Conservation (phyloP, 2,797 vertebrate species). For the Rallus crepitans region DNA sequence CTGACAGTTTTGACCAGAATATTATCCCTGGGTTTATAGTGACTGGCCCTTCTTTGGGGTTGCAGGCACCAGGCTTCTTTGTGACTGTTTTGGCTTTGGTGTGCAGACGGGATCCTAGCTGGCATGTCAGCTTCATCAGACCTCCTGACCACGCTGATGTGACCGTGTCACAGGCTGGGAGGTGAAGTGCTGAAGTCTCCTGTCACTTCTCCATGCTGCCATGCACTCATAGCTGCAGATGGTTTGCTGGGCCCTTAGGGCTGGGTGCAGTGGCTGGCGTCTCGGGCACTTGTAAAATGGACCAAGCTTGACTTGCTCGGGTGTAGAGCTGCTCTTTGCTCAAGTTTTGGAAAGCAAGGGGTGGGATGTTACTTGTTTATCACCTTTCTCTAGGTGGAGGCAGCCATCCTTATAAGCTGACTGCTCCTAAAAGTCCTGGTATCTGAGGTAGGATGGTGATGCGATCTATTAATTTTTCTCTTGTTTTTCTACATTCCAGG, state of each 20-base stretch:
- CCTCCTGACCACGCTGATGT: neutral
- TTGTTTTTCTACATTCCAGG: constrained; percentile 77
- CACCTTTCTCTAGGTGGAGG: neutral
- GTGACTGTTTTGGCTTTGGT: neutral
- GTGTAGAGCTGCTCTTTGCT: neutral
- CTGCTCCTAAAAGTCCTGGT: neutral
- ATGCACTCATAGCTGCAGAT: rapidly evolving
- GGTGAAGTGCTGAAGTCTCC: neutral
- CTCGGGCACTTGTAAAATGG: neutral
- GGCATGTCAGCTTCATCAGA: neutral
- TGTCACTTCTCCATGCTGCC: rapidly evolving
- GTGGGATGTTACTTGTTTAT: neutral
- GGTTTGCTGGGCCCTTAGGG: rapidly evolving
- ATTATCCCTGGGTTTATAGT: neutral
- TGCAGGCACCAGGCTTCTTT: neutral
- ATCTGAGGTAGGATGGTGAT: neutral
- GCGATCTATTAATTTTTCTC: constrained; percentile 40
- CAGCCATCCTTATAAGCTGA: neutral
- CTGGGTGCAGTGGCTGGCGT: neutral
- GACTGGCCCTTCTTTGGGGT: neutral
- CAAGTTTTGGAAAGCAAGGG: neutral
- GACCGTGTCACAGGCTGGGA: neutral
- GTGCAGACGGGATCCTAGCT: neutral
- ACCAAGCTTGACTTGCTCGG: neutral
- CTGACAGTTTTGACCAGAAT: neutral